A percentile compares a stretch with the other conserved stretches of the same genome.
Conservation (phyloP, 2,797 vertebrate species). For the Anas capensis region DNA sequence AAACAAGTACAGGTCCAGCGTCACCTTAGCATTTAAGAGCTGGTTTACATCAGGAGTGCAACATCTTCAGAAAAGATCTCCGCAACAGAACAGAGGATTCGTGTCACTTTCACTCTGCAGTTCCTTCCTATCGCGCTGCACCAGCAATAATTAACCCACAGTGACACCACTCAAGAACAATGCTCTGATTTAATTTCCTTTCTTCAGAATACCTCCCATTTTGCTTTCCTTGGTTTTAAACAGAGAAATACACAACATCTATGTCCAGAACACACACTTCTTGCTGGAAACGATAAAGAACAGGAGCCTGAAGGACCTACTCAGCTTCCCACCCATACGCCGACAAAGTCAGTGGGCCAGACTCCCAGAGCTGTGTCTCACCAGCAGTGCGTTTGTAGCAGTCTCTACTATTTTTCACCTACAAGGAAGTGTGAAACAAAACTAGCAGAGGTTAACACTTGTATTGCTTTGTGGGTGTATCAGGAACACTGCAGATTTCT, state of each 20-base stretch:
- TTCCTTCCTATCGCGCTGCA: not conserved
- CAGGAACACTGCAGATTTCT: not conserved
- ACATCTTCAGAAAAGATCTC: not conserved
- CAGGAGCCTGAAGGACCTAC: not conserved
- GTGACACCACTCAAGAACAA: not conserved
- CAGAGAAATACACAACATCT: not conserved
- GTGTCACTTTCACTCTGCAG: not conserved
- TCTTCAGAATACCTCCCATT: not conserved
- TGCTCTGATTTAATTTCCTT: not conserved
- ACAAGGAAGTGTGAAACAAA: conserved; percentile 45
- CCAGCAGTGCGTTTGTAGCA: accelerated
- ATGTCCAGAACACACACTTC: not conserved
- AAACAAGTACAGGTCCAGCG: not conserved
- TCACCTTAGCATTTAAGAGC: not conserved
- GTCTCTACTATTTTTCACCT: not conserved
- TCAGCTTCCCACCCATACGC: not conserved
- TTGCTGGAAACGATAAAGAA: not conserved
- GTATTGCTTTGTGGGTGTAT: conserved; percentile 1
- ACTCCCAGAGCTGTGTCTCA: not conserved
- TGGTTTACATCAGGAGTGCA: not conserved
- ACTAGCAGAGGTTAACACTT: conserved; percentile 59
- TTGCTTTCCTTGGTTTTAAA: not conserved
- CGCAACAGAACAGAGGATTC: not conserved
- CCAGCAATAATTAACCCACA: not conserved
- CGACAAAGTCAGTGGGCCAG: not conserved